phyloP scores from a whole-genome alignment of 35 echinoderm and acorn worm species.

The Stichopus chloronotus region DNA sequence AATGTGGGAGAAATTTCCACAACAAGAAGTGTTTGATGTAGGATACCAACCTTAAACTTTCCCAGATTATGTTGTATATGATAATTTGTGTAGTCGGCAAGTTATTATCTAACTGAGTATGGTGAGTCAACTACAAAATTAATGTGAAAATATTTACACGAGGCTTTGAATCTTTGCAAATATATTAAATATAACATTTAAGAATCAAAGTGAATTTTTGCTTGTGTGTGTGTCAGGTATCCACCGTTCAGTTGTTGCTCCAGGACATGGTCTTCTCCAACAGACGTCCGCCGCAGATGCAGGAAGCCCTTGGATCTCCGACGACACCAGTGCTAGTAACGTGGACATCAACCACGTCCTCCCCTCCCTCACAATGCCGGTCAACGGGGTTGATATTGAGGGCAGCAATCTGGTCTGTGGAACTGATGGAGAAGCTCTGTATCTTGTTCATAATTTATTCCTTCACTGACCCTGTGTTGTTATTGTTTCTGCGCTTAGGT shows the following conservation, averaged over 20 bases:
- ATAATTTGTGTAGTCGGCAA: too few relatives aligned
- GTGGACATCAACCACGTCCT: conserved; percentile 90
- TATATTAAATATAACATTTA: too few relatives aligned
- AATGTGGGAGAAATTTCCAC: too few relatives aligned
- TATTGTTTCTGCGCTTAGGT: neutral
- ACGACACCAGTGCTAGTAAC: conserved; percentile 50
- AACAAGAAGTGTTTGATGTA: too few relatives aligned
- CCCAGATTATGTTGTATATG: too few relatives aligned
- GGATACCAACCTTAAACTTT: too few relatives aligned
- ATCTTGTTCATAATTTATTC: conserved; percentile 47
- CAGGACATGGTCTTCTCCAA: conserved; percentile 24
- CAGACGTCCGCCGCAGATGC: conserved; percentile 34
- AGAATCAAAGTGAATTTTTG: too few relatives aligned
- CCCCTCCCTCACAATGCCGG: conserved; percentile 78
- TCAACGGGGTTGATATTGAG: conserved; percentile 86
- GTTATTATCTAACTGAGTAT: too few relatives aligned
- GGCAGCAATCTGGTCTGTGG: conserved; percentile 83
- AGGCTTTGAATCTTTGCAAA: too few relatives aligned
- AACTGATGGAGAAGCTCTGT: conserved; percentile 90
- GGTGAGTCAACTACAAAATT: too few relatives aligned
- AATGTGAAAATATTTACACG: too few relatives aligned
- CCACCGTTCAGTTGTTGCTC: neutral
- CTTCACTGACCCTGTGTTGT: neutral
- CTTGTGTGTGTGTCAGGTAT: neutral
- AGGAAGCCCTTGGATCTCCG: conserved; percentile 78